Percentiles rank a stretch among this genome's conserved stretches.
Evolutionary conservation across 1,140 invertebrate species (phyloP).

Genomic region (Drosophila simulans): DNA sequence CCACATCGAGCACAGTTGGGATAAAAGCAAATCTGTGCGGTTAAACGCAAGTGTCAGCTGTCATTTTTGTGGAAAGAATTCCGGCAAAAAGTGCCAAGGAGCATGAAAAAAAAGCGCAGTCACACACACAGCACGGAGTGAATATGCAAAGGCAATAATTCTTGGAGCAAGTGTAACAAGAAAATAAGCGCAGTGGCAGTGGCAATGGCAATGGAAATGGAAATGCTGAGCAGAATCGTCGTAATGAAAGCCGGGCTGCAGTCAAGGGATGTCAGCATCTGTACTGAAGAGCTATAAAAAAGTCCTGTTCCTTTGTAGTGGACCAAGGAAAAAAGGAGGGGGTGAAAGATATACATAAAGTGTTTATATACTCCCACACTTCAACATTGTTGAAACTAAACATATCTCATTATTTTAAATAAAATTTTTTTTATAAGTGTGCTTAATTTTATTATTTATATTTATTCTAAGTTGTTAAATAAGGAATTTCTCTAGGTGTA

Average conservation of each 20-base stretch:
- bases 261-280: conserved; percentile 54
- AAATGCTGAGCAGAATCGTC: conserved; percentile 45
- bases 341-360: background rate
- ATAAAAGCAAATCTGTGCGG: conserved; percentile 79
- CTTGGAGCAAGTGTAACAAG: conserved; percentile 77
- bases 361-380: background rate
- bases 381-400: too few species aligned
- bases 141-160: conserved; percentile 80
- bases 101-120: conserved; percentile 12
- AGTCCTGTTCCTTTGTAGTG: conserved; percentile 27
- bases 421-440: background rate
- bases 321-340: conserved; percentile 10
- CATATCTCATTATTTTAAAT: too few species aligned
- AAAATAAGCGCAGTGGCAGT: conserved; percentile 72
- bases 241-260: conserved; percentile 38
- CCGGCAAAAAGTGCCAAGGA: conserved; percentile 34
- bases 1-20: too few species aligned
- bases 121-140: conserved; percentile 10
- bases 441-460: background rate
- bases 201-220: conserved; percentile 44
- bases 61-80: conserved; percentile 66
- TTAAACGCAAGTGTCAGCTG: conserved; percentile 83
- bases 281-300: conserved; percentile 50
- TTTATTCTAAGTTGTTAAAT: background rate
- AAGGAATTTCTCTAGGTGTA: background rate